Base-by-base conservation (phyloP, 2,888 invertebrate genomes). In the Resseliella maxima region DNA sequence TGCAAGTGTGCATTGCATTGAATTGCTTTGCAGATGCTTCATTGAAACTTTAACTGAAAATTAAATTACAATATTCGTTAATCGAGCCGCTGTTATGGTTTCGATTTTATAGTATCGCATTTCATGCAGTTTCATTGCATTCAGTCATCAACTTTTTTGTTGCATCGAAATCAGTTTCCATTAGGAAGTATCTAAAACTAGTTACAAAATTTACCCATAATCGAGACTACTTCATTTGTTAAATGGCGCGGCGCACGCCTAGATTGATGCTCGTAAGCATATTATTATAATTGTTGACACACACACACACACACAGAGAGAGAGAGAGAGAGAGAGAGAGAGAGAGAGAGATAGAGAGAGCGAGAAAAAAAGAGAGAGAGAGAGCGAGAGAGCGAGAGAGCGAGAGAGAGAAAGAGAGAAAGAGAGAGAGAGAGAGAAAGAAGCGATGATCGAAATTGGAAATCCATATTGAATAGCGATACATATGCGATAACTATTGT, bases 21-120 rank as follows among this genome's bases (percentile, higher is more conserved):
- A n/a, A n/a, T 18, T 50, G 15, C 59, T 24, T 41, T 72, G 72
- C 72, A 72, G 72, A 72, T 31, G 15, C n/a, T 12, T 31, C 31
- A 6, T 59, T 3, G 31, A 31, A 35, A 72, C 72, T 59, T 59
- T 59, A 59, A 27, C 59, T 72, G 72, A 35, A 72, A 72, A 72
- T 72, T 72, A 31, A 72, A 72, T 72, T 72, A 72, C 72, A 72
- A 72, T 72, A 31, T 72, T 72, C 31, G 72, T 72, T 72, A 72
- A 72, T 72, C 31, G 72, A n/a, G 27, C 6, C 0, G 72, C 27
- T 27, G 10, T 35, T 59, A 21, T 50, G 50, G 41, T 50, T 50
- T 5, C 12, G 41, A 12, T 12, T 50, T 59, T 59, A 10, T 59
- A 10, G 24, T 6, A 24, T 59, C 59, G 59, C n/a, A 24, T 59